These are phyloP conservation scores for Halichondria panicea DNA, from an alignment of 37 sponge, comb jelly and placozoan species.

Conservation along the genomic window DNA sequence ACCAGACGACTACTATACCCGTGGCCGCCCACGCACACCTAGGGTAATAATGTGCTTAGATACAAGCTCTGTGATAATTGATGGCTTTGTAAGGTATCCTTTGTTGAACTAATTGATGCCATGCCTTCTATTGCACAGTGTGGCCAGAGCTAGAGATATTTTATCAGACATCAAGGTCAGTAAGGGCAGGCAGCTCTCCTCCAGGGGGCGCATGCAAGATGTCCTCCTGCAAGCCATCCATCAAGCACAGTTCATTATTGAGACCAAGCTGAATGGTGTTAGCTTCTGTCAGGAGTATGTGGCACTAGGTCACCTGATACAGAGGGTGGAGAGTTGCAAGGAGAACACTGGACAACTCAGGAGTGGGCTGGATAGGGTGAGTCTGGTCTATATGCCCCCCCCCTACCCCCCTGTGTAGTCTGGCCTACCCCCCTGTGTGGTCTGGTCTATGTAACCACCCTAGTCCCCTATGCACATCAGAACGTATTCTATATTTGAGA, in stretches of 20 bases:
- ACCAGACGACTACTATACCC: no score
- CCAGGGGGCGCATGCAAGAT: constrained; percentile 22
- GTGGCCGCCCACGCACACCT: no score
- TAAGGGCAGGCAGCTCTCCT: not conserved
- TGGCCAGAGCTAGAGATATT: not conserved
- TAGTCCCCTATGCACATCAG: no score
- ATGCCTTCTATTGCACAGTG: constrained; percentile 6
- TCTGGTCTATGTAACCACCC: no score
- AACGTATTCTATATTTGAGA: no score
- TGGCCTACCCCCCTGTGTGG: no score
- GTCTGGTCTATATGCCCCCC: no score
- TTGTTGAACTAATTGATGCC: not conserved
- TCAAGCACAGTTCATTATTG: constrained; percentile 21
- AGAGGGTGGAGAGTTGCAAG: not conserved
- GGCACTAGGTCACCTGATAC: not conserved
- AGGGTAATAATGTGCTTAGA: no score
- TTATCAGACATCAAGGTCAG: constrained; percentile 2
- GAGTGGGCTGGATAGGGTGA: no score
- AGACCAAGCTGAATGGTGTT: constrained; percentile 20
- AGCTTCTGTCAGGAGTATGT: not conserved
- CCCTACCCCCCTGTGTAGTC: no score
- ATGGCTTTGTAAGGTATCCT: not conserved
- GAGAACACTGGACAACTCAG: no score
- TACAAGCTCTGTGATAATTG: not conserved
- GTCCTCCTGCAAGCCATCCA: constrained; percentile 14